phyloP scores from a whole-genome alignment of 2,113 vertebrate genomes.

The Festucalex cinctus region DNA sequence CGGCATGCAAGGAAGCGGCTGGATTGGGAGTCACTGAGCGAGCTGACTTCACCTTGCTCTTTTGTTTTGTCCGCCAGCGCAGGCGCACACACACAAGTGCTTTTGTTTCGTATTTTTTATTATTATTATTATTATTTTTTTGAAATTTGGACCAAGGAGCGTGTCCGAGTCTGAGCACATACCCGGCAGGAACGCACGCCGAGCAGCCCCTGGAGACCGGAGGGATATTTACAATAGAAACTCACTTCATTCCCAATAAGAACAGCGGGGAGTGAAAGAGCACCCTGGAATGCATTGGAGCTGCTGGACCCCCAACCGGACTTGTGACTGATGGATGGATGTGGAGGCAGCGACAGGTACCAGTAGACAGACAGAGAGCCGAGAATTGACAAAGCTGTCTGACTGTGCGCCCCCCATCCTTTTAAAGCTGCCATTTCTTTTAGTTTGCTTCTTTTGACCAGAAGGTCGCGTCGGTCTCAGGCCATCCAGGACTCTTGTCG shows the following conservation, averaged over 20 bases:
- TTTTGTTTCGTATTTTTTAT: not conserved
- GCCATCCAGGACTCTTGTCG: constrained; percentile 59
- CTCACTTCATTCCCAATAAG: constrained; percentile 35
- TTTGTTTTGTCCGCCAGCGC: constrained; percentile 10
- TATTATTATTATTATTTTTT: constrained; percentile 1
- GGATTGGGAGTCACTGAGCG: constrained; percentile 28
- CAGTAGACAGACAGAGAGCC: not conserved
- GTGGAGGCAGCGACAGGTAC: constrained; percentile 66
- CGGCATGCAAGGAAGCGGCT: constrained; percentile 36
- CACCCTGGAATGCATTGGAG: constrained; percentile 64
- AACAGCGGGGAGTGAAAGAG: constrained; percentile 56
- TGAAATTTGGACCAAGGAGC: constrained; percentile 25
- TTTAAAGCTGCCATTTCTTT: not conserved
- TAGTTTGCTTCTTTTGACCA: not conserved
- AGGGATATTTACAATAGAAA: constrained; percentile 64
- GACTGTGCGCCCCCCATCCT: not conserved
- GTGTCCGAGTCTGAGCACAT: constrained; percentile 50
- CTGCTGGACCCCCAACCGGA: constrained; percentile 55
- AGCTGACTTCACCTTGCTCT: constrained; percentile 23
- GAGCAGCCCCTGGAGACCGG: constrained; percentile 46
- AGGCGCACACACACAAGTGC: not conserved
- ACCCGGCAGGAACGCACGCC: constrained; percentile 44
- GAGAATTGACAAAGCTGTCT: not conserved
- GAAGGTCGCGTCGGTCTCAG: constrained; percentile 53
- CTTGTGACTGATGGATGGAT: constrained; percentile 66